phyloP scores from a whole-genome alignment of 2,113 vertebrate genomes.

The Lichenostomus cassidix region DNA sequence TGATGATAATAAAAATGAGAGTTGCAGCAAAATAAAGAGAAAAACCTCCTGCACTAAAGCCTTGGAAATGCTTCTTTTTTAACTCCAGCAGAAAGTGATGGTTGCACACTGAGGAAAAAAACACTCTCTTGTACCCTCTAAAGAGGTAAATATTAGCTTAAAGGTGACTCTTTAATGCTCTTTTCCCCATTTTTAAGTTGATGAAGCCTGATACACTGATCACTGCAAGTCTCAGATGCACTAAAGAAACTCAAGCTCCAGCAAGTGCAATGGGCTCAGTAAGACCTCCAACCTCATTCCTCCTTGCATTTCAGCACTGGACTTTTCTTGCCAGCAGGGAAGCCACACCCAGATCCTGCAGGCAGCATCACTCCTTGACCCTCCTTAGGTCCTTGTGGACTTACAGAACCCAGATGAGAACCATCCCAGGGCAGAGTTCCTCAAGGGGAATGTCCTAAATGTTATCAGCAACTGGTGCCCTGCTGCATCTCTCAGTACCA shows the following conservation, averaged over 20 bases:
- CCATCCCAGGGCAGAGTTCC: background rate
- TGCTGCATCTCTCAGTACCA: background rate
- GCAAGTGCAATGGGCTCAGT: background rate
- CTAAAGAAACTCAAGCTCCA: background rate
- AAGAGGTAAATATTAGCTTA: background rate
- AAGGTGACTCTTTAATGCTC: background rate
- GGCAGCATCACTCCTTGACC: background rate
- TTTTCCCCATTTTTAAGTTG: background rate
- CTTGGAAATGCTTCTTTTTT: background rate
- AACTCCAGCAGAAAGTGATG: rapidly evolving
- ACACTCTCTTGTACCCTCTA: background rate
- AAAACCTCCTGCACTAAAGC: background rate
- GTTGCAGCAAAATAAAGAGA: background rate
- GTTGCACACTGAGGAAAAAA: background rate
- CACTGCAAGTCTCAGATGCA: background rate
- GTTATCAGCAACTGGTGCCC: background rate
- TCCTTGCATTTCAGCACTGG: background rate
- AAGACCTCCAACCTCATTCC: background rate
- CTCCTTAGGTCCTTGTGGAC: background rate
- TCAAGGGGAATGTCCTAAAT: background rate
- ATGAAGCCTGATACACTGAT: too few species aligned
- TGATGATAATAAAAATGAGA: background rate
- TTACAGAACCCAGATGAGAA: background rate
- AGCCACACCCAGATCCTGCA: background rate
- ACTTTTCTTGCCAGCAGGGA: background rate